Evolutionary conservation across 2,113 vertebrate species (phyloP).

Genomic region (Saiga tatarica): DNA sequence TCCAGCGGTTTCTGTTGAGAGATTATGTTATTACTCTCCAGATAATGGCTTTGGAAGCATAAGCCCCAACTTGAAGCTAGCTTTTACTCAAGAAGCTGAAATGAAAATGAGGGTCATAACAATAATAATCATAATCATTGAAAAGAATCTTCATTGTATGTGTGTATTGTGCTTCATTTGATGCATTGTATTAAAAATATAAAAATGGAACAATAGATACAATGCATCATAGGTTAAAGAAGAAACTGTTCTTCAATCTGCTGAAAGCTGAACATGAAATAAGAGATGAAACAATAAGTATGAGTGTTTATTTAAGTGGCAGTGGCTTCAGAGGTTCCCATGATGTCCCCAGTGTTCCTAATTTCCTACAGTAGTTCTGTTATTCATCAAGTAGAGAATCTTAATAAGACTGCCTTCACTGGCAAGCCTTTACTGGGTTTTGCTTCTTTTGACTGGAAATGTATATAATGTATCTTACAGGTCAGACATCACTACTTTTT

Average conservation of each 20-base stretch:
- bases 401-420: not conserved
- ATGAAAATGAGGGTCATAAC: conserved; percentile 18
- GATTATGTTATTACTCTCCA: not conserved
- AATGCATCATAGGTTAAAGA: not conserved
- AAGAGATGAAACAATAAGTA: not conserved
- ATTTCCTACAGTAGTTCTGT: not conserved
- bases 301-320: not conserved
- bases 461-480: not conserved
- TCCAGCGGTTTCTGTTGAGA: not conserved
- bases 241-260: not conserved
- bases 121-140: not conserved
- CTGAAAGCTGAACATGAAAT: not conserved
- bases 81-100: conserved; percentile 19
- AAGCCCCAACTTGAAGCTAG: conserved; percentile 17
- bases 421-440: not conserved
- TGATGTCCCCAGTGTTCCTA: not conserved
- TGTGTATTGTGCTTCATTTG: not conserved
- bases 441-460: conserved; percentile 27
- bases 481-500: not conserved
- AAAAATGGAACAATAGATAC: not conserved
- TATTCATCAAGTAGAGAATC: not conserved
- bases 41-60: not conserved
- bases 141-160: not conserved
- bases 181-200: not conserved
- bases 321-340: not conserved